Percentiles rank a stretch among this genome's conserved stretches.
Evolutionary conservation across 2,888 invertebrate species (phyloP).

Genomic region (Philopedon plagiatum): DNA sequence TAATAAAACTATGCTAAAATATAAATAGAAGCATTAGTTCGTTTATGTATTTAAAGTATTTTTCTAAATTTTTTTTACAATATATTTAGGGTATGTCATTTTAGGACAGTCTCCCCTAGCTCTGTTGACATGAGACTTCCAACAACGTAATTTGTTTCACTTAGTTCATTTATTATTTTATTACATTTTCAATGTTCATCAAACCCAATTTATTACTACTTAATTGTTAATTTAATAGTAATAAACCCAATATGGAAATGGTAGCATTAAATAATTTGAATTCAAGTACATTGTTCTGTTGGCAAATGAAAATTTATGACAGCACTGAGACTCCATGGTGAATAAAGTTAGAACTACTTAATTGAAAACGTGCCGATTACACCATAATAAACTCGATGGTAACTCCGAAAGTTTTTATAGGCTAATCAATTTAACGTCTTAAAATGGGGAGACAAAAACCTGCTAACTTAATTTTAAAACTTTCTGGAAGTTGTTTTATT

Average conservation of each 20-base stretch:
- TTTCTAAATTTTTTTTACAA: too few species aligned
- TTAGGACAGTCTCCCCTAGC: too few species aligned
- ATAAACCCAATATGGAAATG: neutral
- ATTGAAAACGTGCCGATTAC: slow-evolving; percentile 17
- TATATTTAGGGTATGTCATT: too few species aligned
- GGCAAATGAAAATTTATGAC: slow-evolving; percentile 5
- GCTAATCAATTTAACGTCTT: slow-evolving; percentile 3
- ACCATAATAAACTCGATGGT: slow-evolving; percentile 5
- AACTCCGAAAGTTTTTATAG: neutral
- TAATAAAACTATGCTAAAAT: too few species aligned
- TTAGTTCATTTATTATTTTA: too few species aligned
- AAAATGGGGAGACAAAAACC: neutral
- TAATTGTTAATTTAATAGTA: neutral
- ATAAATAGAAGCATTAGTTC: too few species aligned
- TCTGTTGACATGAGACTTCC: too few species aligned
- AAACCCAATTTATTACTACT: too few species aligned
- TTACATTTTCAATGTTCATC: too few species aligned
- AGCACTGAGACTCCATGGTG: neutral
- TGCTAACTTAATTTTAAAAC: slow-evolving; percentile 7
- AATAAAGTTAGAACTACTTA: slow-evolving; percentile 2
- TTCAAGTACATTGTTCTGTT: slow-evolving; percentile 10
- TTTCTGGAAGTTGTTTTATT: neutral
- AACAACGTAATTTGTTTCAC: too few species aligned
- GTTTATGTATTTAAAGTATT: too few species aligned
- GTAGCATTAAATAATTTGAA: neutral